A percentile compares a stretch with the other conserved stretches of the same genome.
These are phyloP conservation scores for Drosophila mauritiana DNA, from an alignment of 1,140 invertebrate species.

Conservation along the genomic window DNA sequence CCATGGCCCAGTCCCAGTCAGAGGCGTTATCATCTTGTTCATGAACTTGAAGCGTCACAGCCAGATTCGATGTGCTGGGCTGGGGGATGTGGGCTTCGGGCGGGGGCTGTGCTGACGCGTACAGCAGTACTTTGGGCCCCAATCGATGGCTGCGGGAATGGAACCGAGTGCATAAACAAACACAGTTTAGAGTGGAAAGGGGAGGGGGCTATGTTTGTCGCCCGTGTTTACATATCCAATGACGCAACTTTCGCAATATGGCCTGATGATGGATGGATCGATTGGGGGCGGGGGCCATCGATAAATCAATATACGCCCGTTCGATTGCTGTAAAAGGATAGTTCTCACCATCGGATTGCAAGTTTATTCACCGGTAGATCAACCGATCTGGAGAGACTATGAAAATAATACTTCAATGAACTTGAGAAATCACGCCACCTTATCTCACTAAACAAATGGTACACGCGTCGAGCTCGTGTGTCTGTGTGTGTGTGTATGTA, in stretches of 20 bases:
- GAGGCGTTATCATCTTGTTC: slow-evolving; percentile 54
- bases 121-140: slow-evolving; percentile 32
- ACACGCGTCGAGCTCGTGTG: slow-evolving; percentile 62
- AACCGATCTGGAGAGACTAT: slow-evolving; percentile 24
- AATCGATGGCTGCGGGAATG: slow-evolving; percentile 72
- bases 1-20: slow-evolving; percentile 35
- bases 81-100: neutral
- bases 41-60: slow-evolving; percentile 62
- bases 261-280: slow-evolving; percentile 32
- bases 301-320: slow-evolving; percentile 16
- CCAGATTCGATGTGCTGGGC: neutral
- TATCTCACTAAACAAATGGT: slow-evolving; percentile 74
- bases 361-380: neutral
- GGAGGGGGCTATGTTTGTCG: slow-evolving; percentile 22
- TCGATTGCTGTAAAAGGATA: slow-evolving; percentile 57
- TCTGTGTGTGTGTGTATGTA: slow-evolving; percentile 9
- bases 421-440: slow-evolving; percentile 84
- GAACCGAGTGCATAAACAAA: slow-evolving; percentile 70
- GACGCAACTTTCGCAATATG: slow-evolving; percentile 64
- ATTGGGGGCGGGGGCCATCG: neutral
- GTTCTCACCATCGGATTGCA: slow-evolving; percentile 7
- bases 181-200: slow-evolving; percentile 48
- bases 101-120: slow-evolving; percentile 17
- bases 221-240: slow-evolving; percentile 65
- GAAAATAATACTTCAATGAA: slow-evolving; percentile 74